Conservation (phyloP, 2,888 invertebrate genomes). For the Mycalesis mineus region DNA sequence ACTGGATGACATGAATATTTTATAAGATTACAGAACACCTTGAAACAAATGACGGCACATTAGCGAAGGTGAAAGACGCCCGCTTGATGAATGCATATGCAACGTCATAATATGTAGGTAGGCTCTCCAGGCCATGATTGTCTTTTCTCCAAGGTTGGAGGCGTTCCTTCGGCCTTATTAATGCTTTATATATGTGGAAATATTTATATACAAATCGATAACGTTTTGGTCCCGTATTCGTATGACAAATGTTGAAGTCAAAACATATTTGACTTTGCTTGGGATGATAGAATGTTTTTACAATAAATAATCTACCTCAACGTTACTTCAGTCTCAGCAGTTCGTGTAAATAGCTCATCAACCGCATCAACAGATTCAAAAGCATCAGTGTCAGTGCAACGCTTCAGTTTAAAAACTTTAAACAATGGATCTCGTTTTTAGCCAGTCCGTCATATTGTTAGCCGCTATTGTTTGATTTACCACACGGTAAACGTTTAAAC, state of each 20-base stretch:
- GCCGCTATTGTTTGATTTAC: background rate
- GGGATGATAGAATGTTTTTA: too few relatives aligned
- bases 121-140: background rate
- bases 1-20: background rate
- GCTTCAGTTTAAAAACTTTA: background rate
- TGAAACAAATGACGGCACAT: background rate
- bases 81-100: background rate
- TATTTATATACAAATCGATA: background rate
- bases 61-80: conserved; percentile 4
- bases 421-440: background rate
- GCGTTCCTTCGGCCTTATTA: background rate
- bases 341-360: background rate
- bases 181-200: background rate
- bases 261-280: too few relatives aligned
- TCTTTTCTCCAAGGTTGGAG: background rate
- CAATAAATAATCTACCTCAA: too few relatives aligned
- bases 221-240: too few relatives aligned
- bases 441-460: background rate
- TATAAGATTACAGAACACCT: background rate
- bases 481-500: background rate
- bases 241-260: too few relatives aligned
- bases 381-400: background rate
- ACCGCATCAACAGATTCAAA: background rate
- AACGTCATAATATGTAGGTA: conserved; percentile 1
- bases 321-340: background rate